Evolutionary conservation across 2,113 vertebrate species (phyloP).

Genomic region (Anhinga rufa): DNA sequence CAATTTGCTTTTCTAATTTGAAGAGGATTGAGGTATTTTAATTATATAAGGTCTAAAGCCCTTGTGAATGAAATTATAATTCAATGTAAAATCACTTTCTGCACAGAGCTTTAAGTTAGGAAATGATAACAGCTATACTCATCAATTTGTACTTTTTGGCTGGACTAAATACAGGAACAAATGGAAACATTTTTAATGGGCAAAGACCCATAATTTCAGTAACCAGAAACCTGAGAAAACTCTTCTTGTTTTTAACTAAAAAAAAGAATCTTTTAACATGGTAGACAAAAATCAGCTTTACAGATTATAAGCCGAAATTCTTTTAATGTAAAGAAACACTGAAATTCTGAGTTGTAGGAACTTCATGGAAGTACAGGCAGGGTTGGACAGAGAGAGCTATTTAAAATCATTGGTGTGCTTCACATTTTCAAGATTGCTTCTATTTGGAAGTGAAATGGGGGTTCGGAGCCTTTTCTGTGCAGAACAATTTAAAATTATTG

Average conservation of each 20-base stretch:
- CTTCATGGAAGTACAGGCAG: not conserved
- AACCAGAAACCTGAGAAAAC: not conserved
- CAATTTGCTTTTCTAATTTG: conserved; percentile 88
- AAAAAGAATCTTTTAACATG: not conserved
- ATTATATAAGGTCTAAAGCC: conserved; percentile 74
- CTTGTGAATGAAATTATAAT: conserved; percentile 72
- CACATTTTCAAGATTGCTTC: conserved; percentile 50
- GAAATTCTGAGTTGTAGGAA: not conserved
- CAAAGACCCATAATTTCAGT: not conserved
- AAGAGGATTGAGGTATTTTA: conserved; percentile 80
- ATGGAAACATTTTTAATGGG: not conserved
- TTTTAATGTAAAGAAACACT: not conserved
- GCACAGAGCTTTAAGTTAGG: conserved; percentile 61
- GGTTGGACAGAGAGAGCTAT: not conserved
- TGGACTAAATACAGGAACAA: not conserved
- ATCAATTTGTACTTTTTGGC: conserved; percentile 56
- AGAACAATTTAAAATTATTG: conserved; percentile 65
- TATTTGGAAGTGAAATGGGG: conserved; percentile 31
- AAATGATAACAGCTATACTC: conserved; percentile 56
- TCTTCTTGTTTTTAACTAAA: not conserved
- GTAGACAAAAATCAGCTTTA: not conserved
- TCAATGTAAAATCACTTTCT: conserved; percentile 64
- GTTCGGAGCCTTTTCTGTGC: conserved; percentile 1
- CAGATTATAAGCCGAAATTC: not conserved
- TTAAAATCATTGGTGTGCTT: conserved; percentile 38